Base-by-base conservation (phyloP, 2,113 vertebrate species). In the Austrofundulus limnaeus region DNA sequence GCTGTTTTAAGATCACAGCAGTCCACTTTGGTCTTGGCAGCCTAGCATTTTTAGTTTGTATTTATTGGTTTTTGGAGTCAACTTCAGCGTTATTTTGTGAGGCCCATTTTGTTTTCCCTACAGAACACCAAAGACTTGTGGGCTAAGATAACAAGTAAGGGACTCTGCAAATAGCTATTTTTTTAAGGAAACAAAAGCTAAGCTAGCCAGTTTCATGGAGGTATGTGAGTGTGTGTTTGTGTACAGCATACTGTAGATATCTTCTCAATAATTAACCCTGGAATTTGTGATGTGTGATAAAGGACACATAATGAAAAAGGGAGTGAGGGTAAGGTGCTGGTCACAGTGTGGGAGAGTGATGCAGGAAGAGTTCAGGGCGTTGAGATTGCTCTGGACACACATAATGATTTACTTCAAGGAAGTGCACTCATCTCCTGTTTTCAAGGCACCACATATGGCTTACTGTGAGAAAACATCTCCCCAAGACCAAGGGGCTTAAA, bases 121-220 rank as follows among this genome's bases (percentile, higher is more conserved):
- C 56, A 70, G 54, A 70, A 62, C 76, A 64, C 5, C 72, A 73
- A 67, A 80, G 63, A 24, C 51, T 39, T 2, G 49, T 38, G 52
- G n/a, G n/a, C n/a, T 60, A 66, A 58, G 77, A 87, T 82, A 87
- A 85, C 72, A 72, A 73, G 70, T 66, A 72, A 61, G 65, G 76
- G 74, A 70, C 69, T 72, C 56, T 64, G 71, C 70, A 84, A 84
- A 89, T 72, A 51, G 76, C 50, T 86, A 78, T 91, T 91, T 89
- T 82, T 86, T 89, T 86, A n/a, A 88, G 77, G 60, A 55, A 70
- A 80, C 66, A 68, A 83, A 57, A 79, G 52, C 66, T 62, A 2
- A 50, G 50, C 23, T 14, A 16, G 62, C 51, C 66, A 41, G 65
- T 1, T 63, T 70, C 11, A 31, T 28, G 52, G 72, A 82, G 71